These are phyloP conservation scores for Escarpia spicata DNA, from an alignment of 2,888 invertebrate species.

Conservation along the genomic window DNA sequence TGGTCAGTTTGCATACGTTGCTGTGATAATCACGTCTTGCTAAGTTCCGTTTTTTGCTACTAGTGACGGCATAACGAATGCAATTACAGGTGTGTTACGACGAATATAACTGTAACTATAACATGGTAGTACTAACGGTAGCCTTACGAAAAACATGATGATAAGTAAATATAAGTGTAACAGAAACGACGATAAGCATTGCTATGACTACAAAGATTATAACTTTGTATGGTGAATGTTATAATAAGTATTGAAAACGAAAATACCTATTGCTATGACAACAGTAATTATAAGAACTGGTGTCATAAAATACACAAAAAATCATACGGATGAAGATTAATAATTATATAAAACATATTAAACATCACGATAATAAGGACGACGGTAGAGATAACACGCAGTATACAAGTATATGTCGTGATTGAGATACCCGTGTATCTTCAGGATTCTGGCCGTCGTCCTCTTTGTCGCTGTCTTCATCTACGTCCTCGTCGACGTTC, in stretches of 20 bases:
- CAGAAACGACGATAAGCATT: not conserved
- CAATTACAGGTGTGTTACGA: not conserved
- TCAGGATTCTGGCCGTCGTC: slow-evolving; percentile 50
- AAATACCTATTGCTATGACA: too few species aligned
- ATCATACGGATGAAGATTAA: too few species aligned
- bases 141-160: not conserved
- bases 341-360: too few species aligned
- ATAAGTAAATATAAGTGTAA: not conserved
- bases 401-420: too few species aligned
- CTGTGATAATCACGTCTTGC: not conserved
- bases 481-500: too few species aligned
- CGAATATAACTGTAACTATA: not conserved
- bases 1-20: not conserved
- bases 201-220: not conserved
- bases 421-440: not conserved
- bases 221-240: not conserved
- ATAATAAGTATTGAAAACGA: too few species aligned
- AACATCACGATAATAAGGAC: too few species aligned
- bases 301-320: too few species aligned
- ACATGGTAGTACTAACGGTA: not conserved
- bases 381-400: too few species aligned
- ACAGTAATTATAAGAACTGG: too few species aligned
- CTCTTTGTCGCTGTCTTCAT: not conserved
- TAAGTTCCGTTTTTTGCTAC: not conserved
- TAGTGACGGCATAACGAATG: not conserved